These are phyloP conservation scores for Plotosus lineatus DNA, from an alignment of 2,113 vertebrate species.

Conservation along the genomic window DNA sequence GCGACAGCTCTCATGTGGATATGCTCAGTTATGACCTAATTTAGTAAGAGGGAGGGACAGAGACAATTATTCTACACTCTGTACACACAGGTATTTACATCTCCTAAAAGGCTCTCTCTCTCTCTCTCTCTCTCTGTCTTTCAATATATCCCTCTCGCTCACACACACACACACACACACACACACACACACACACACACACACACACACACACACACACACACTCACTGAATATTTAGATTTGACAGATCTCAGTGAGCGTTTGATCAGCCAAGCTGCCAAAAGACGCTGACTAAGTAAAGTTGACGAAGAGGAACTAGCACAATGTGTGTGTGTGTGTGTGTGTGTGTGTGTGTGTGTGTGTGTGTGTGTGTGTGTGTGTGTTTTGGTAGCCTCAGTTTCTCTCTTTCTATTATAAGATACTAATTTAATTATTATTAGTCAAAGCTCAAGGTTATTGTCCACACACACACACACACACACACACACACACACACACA, in stretches of 20 bases:
- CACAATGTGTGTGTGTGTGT: constrained; percentile 35
- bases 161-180: constrained; percentile 9
- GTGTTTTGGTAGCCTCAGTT: no score
- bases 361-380: background rate
- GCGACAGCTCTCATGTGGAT: constrained; percentile 65
- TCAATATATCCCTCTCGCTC: no score
- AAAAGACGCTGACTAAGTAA: constrained; percentile 56
- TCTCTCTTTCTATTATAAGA: no score
- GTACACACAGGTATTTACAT: constrained; percentile 18
- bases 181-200: constrained; percentile 21
- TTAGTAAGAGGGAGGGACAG: constrained; percentile 57
- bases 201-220: constrained; percentile 23
- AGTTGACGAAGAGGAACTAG: constrained; percentile 52
- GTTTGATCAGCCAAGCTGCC: constrained; percentile 57
- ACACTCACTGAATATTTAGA: constrained; percentile 6
- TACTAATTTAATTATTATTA: no score
- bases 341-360: constrained; percentile 20
- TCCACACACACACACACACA: constrained; percentile 18
- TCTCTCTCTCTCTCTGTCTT: constrained; percentile 15
- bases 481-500: constrained; percentile 26
- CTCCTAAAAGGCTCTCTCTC: constrained; percentile 21
- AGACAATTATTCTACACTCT: constrained; percentile 23
- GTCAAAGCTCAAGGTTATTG: no score
- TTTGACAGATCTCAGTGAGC: background rate
- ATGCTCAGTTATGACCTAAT: constrained; percentile 72